These are phyloP conservation scores for Psophia crepitans DNA, from an alignment of 2,113 vertebrate genomes.

Conservation along the genomic window DNA sequence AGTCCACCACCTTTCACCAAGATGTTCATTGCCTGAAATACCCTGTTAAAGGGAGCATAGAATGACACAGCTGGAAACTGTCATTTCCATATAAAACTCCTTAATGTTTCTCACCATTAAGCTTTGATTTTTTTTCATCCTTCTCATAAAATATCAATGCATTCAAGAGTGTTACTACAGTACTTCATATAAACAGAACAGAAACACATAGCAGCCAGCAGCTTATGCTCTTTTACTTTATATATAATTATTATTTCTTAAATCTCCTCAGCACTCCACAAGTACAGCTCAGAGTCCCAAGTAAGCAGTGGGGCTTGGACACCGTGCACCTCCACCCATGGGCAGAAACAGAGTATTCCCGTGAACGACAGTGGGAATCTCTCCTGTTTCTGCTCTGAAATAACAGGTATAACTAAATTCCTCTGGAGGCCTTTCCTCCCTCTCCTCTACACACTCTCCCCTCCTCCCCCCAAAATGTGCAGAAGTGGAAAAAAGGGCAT, in stretches of 20 bases:
- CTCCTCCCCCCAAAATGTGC: neutral
- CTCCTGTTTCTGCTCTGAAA: neutral
- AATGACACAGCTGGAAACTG: neutral
- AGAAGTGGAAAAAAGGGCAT: constrained; percentile 36
- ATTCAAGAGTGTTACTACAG: neutral
- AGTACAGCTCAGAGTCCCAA: neutral
- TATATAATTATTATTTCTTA: neutral
- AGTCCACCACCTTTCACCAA: neutral
- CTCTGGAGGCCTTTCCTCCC: neutral
- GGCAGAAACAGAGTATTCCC: neutral
- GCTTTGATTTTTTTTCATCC: neutral
- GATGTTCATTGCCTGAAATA: neutral
- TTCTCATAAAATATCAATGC: neutral
- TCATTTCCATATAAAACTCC: neutral
- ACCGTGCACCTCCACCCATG: neutral
- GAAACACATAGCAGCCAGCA: neutral
- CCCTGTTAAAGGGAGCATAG: neutral
- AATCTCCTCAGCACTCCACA: neutral
- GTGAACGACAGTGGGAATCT: neutral
- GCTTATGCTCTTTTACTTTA: neutral
- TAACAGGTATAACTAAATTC: constrained; percentile 16
- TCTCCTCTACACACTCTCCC: neutral
- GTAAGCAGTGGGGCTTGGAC: neutral
- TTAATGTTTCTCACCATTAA: neutral
- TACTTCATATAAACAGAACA: neutral